Evolutionary conservation across 2,797 vertebrate species (phyloP), one percentile per base, ranked within the genome.

Genomic region (Myiothlypis coronata): DNA sequence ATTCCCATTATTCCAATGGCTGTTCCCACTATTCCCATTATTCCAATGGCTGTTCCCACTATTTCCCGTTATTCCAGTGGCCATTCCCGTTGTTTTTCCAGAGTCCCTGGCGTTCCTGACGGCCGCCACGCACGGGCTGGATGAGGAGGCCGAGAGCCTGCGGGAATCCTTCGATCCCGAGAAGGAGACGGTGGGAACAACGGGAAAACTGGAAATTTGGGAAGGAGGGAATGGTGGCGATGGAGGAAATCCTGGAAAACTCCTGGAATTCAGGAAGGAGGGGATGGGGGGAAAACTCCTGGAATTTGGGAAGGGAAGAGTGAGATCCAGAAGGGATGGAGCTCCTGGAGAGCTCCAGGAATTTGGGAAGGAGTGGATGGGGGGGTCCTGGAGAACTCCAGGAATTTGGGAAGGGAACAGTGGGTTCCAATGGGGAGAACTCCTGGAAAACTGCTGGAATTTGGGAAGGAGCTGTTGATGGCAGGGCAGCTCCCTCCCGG

Each of bases 401-500:
- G 50, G 28, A 52, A 19, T 52, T 32, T 8, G 6, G 17, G 50
- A 19, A 13, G 50, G 50, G 27, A 50, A 28, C 10, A 7, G 10
- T 50, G 27, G 10, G 9, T 4, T 50, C 16, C 27, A 50, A 16
- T 11, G 26, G 15, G 15, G 26, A 16, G 3, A 17, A 5, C 30
- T 53, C 52, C 30, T 53, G 52, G 53, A n/a, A 53, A n/a, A 2
- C 32, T 12, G 6, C 21, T 1, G 67, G 68, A 12, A 16, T 10
- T 28, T 0, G 19, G n/a, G 39, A 8, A 14, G 39, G 32, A 24
- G 24, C 6, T 6, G 34, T 1, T 6, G 1, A 2, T 1, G 37
- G 47, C 6, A 14, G 8, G 30, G 37, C 13, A 27, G n/a, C 24
- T 27, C 43, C 32, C 6, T 32, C 2, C 12, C 8, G 5, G 6